These are phyloP conservation scores for Caenorhabditis tropicalis DNA, from an alignment of 1,140 invertebrate genomes.

Conservation along the genomic window DNA sequence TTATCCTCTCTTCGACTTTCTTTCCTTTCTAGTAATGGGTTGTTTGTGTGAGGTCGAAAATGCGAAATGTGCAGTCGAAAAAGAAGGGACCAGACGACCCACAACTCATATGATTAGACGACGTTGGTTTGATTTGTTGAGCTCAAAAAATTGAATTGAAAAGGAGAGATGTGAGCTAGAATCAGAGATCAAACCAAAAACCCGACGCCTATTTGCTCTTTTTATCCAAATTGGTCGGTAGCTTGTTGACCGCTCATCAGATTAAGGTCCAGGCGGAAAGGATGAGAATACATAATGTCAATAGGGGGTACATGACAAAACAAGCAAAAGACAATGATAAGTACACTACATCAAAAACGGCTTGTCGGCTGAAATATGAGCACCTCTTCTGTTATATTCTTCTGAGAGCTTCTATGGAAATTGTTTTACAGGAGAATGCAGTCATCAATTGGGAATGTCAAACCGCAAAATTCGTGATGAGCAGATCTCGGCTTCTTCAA, in stretches of 20 bases:
- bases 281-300: slow-evolving; percentile 17
- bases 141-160: slow-evolving; percentile 34
- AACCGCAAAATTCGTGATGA: slow-evolving; percentile 72
- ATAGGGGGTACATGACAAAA: slow-evolving; percentile 29
- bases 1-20: neutral
- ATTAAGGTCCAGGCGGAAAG: slow-evolving; percentile 1
- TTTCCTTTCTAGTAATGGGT: too few species aligned
- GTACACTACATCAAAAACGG: slow-evolving; percentile 27
- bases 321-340: neutral
- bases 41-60: too few species aligned
- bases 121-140: slow-evolving; percentile 36
- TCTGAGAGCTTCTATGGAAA: neutral
- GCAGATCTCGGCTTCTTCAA: slow-evolving; percentile 73
- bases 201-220: slow-evolving; percentile 31
- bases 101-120: slow-evolving; percentile 9
- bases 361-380: slow-evolving; percentile 1
- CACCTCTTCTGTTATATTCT: neutral
- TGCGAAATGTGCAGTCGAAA: neutral
- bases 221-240: slow-evolving; percentile 28
- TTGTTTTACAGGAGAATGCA: slow-evolving; percentile 72
- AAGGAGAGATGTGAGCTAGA: neutral
- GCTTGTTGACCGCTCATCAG: slow-evolving; percentile 40
- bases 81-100: neutral
- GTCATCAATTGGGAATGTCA: slow-evolving; percentile 73
- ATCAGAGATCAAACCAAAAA: neutral